Evolutionary conservation across 2,113 vertebrate genomes (phyloP).

Genomic region (Xiphorhynchus elegans): DNA sequence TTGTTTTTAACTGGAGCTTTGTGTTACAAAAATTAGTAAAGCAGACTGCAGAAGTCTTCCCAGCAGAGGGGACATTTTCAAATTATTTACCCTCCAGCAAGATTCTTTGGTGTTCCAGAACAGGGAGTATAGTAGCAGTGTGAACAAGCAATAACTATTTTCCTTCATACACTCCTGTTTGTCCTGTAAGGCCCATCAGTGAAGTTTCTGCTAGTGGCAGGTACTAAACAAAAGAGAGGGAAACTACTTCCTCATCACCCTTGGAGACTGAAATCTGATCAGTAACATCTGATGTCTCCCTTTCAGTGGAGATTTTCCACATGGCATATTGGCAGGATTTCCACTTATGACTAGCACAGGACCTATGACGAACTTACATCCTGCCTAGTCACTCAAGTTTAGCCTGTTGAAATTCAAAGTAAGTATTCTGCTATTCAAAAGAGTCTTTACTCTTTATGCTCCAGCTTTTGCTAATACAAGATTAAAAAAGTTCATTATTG

Average conservation of each 20-base stretch:
- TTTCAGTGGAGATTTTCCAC: not conserved
- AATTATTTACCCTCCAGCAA: not conserved
- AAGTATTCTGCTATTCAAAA: not conserved
- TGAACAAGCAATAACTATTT: not conserved
- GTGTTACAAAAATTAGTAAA: not conserved
- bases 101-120: slow-evolving; percentile 2
- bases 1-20: not conserved
- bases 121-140: not conserved
- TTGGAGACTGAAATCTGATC: not conserved
- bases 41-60: not conserved
- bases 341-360: not conserved
- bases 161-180: not conserved
- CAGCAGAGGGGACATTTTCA: not conserved
- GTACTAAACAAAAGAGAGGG: not conserved
- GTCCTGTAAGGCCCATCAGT: not conserved
- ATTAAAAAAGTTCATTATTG: not conserved
- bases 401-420: not conserved
- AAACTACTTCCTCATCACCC: not conserved
- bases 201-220: not conserved
- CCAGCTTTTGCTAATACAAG: not conserved
- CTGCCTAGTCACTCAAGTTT: not conserved
- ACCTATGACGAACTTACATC: not conserved
- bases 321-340: not conserved
- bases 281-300: not conserved
- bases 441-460: not conserved